A percentile compares a stretch with the other conserved stretches of the same genome.
phyloP scores from a whole-genome alignment of 53 echinoderm and acorn worm genomes.

The Actinopyga echinites region DNA sequence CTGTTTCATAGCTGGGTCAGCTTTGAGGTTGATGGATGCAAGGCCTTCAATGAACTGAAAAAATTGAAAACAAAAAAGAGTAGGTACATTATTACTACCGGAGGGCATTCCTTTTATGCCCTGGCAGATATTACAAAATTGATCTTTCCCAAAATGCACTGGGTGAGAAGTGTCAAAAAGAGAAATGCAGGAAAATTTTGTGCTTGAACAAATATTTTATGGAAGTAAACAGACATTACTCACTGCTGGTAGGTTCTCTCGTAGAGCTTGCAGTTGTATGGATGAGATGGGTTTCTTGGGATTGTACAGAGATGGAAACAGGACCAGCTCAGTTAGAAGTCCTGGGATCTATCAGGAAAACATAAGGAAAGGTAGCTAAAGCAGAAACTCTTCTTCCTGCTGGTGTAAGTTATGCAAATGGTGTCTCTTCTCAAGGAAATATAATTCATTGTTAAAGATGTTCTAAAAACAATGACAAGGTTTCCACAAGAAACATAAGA shows the following conservation, averaged over 20 bases:
- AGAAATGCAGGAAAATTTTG: too few relatives aligned
- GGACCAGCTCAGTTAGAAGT: constrained; percentile 77
- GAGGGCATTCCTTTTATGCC: too few relatives aligned
- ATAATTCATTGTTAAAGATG: too few relatives aligned
- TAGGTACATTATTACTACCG: too few relatives aligned
- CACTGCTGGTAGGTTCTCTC: constrained; percentile 84
- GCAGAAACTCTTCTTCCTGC: neutral
- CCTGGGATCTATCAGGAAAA: constrained; percentile 62
- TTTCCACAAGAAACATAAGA: too few relatives aligned
- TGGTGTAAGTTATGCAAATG: too few relatives aligned
- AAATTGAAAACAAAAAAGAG: neutral
- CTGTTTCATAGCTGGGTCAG: constrained; percentile 74
- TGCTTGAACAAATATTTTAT: too few relatives aligned
- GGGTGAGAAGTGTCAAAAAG: too few relatives aligned
- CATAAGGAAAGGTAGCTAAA: neutral
- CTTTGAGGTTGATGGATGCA: constrained; percentile 62
- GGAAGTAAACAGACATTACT: neutral
- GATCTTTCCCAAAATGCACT: too few relatives aligned
- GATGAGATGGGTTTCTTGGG: constrained; percentile 81
- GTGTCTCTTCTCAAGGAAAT: too few relatives aligned
- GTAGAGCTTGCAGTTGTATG: constrained; percentile 66
- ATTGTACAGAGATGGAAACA: constrained; percentile 83
- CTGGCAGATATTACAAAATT: too few relatives aligned
- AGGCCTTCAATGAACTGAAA: constrained; percentile 85
- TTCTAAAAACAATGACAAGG: too few relatives aligned